Base-by-base conservation (phyloP, 53 echinoderm and acorn worm genomes). In the Stichopus horrens region DNA sequence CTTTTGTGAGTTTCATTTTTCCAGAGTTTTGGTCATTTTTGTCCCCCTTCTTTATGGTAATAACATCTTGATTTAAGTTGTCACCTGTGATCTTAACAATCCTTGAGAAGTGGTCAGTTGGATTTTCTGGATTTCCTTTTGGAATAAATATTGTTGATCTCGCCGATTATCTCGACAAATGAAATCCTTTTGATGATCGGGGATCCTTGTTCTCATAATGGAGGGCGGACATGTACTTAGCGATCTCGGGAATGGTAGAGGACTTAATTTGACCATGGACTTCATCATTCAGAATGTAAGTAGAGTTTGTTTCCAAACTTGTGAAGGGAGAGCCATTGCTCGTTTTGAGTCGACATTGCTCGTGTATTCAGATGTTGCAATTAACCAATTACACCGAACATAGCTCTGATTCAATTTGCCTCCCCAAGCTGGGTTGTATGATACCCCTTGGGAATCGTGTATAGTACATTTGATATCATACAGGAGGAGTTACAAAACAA, bases 231-330 rank as follows among this genome's bases (percentile, higher is more conserved):
- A 81, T 16, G 81, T 81, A 21, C 81, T 81, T 8, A 81, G 81
- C 22, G 81, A 81, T 20, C 58, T 81, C 56, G 81, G 81, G 11
- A 81, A 81, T 81, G 81, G 81, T 56, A 55, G 81, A 56, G 81
- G 81, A 81, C 81, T 81, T 81, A 81, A 81, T 81, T 81, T 81
- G 20, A 81, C 81, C 7, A 81, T 81, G 81, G 81, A 81, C 53
- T 81, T 81, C 81, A 81, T 81, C 57, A 81, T 81, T 56, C 81
- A 81, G 57, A 81, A 81, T 81, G 81, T 81, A 81, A 81, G 75
- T 75, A 18, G 67, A 14, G 11, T 66, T 66, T 37, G 37, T 37
- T 37, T 37, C 37, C 37, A 37, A 37, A 37, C 37, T 37, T 37
- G 37, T 37, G 37, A 37, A 37, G 37, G 37, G 37, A 37, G 37